Percentiles rank a stretch among this genome's conserved stretches.
phyloP scores from a whole-genome alignment of 1,140 invertebrate genomes.

The Bombus huntii region DNA sequence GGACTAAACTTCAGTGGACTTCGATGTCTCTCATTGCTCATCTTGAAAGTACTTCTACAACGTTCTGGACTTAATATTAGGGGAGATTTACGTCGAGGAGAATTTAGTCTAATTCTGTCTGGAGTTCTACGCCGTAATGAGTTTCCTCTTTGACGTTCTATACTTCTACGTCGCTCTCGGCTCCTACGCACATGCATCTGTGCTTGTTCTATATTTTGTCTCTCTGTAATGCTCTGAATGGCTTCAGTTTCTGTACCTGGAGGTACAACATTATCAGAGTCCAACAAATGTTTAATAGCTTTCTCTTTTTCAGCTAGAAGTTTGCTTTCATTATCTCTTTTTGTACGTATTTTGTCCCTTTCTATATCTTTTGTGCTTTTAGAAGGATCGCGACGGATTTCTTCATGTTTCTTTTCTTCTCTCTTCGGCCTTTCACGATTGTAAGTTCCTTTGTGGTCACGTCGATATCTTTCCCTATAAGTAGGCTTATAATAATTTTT shows the following conservation, averaged over 20 bases:
- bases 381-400: conserved; percentile 75
- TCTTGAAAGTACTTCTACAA: conserved; percentile 63
- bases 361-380: conserved; percentile 81
- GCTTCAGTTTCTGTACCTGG: conserved; percentile 80
- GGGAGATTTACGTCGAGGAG: conserved; percentile 70
- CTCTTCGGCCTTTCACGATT: conserved; percentile 64
- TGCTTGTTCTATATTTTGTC: conserved; percentile 67
- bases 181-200: conserved; percentile 54
- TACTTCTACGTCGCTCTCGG: conserved; percentile 67
- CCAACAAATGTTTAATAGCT: conserved; percentile 79
- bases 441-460: conserved; percentile 61
- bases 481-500: conserved; percentile 63
- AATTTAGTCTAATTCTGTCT: conserved; percentile 70
- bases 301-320: conserved; percentile 81
- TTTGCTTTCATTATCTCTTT: conserved; percentile 78
- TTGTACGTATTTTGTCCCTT: conserved; percentile 77
- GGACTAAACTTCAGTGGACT: conserved; percentile 70
- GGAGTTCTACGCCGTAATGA: conserved; percentile 68
- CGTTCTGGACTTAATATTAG: conserved; percentile 58
- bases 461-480: conserved; percentile 68
- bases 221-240: conserved; percentile 76
- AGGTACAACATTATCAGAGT: conserved; percentile 80
- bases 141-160: conserved; percentile 69
- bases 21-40: conserved; percentile 50
- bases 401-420: conserved; percentile 74